phyloP scores from a whole-genome alignment of 2,113 vertebrate genomes.

The Gymnocephalus cernua region DNA sequence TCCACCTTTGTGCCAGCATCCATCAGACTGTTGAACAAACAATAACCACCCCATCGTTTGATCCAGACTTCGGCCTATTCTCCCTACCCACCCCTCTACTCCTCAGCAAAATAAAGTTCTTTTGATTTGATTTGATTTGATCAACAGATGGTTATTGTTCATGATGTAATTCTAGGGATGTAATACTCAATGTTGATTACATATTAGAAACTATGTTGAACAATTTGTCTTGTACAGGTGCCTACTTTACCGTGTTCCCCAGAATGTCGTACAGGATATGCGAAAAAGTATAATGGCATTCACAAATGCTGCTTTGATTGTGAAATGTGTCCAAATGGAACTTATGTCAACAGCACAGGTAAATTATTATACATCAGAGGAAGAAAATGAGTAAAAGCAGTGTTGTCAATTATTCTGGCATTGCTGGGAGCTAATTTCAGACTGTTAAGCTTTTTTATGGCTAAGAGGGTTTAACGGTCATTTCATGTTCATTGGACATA shows the following conservation, averaged over 20 bases:
- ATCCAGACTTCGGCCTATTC: too few relatives aligned
- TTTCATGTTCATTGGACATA: too few relatives aligned
- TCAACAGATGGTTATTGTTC: neutral
- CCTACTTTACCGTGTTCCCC: constrained; percentile 62
- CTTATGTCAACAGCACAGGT: constrained; percentile 87
- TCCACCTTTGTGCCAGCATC: too few relatives aligned
- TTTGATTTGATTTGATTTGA: too few relatives aligned
- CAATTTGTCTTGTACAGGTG: constrained; percentile 53
- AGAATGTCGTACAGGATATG: constrained; percentile 53
- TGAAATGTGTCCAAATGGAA: constrained; percentile 77
- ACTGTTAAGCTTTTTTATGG: too few relatives aligned
- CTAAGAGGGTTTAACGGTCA: too few relatives aligned
- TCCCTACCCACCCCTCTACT: too few relatives aligned
- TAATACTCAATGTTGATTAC: too few relatives aligned
- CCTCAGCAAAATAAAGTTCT: too few relatives aligned
- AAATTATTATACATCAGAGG: constrained; percentile 2
- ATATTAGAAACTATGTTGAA: neutral
- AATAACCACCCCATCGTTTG: too few relatives aligned
- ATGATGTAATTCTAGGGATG: neutral
- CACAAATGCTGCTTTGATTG: constrained; percentile 88
- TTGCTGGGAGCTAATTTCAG: too few relatives aligned
- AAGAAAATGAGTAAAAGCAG: neutral
- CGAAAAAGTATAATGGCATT: constrained; percentile 41
- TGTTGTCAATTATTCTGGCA: neutral
- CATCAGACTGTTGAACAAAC: too few relatives aligned